These are phyloP conservation scores for Peromyscus aztecus DNA, from an alignment of 2,797 vertebrate genomes.

Conservation along the genomic window DNA sequence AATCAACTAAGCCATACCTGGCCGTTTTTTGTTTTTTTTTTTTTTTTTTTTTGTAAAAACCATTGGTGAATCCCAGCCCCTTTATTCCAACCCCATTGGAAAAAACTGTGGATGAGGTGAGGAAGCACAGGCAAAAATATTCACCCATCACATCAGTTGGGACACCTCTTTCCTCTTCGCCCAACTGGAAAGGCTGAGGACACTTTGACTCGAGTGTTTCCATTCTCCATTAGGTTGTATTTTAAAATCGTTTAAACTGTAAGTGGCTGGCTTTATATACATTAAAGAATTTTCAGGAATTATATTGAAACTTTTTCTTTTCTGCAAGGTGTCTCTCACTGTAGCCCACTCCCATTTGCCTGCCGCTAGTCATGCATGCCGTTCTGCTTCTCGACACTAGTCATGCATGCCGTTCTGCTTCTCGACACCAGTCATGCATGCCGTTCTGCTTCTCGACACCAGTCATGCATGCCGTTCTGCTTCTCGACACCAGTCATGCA, in stretches of 20 bases:
- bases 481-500: too few species aligned
- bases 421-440: too few species aligned
- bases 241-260: slow-evolving; percentile 21
- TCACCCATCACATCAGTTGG: background rate
- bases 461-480: too few species aligned
- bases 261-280: background rate
- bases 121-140: background rate
- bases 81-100: background rate
- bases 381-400: background rate
- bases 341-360: background rate
- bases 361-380: background rate
- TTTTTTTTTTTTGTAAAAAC: background rate
- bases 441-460: too few species aligned
- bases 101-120: background rate
- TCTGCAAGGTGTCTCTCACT: background rate
- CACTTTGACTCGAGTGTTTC: background rate
- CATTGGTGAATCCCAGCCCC: background rate
- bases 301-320: background rate
- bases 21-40: too few species aligned
- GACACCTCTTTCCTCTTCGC: background rate
- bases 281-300: slow-evolving; percentile 53
- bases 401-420: too few species aligned
- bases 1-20: background rate
- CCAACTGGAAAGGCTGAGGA: background rate
- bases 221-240: background rate